phyloP scores from a whole-genome alignment of 92 coral and sea anemone genomes.

The Galaxea fascicularis region DNA sequence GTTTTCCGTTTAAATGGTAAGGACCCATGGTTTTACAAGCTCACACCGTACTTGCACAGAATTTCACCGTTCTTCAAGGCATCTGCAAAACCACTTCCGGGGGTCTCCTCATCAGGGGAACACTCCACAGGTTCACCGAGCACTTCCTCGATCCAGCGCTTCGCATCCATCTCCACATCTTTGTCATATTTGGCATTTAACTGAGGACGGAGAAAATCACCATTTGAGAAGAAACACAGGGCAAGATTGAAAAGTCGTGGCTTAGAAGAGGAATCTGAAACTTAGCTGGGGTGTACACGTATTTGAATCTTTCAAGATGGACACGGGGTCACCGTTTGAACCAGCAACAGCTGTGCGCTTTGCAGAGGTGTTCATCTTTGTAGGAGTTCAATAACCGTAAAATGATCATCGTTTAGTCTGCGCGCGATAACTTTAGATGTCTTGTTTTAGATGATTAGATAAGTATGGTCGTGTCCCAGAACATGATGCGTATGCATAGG shows the following conservation, averaged over 20 bases:
- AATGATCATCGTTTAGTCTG: too few species aligned
- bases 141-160: slow-evolving; percentile 77
- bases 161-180: slow-evolving; percentile 70
- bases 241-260: background rate
- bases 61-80: slow-evolving; percentile 78
- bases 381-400: too few species aligned
- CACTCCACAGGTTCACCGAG: slow-evolving; percentile 58
- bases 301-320: too few species aligned
- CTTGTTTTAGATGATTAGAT: too few species aligned
- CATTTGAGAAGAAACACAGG: background rate
- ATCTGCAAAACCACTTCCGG: slow-evolving; percentile 66
- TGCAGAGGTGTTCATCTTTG: too few species aligned
- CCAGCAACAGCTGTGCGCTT: too few species aligned
- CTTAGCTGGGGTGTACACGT: background rate
- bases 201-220: slow-evolving; percentile 19
- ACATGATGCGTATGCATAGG: too few species aligned
- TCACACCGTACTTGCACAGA: slow-evolving; percentile 77
- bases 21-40: too few species aligned
- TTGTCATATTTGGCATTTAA: slow-evolving; percentile 81
- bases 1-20: too few species aligned
- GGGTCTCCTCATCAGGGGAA: slow-evolving; percentile 48
- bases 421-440: too few species aligned
- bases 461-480: too few species aligned
- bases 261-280: background rate
- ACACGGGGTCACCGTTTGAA: too few species aligned